phyloP scores from a whole-genome alignment of 53 echinoderm and acorn worm genomes.

The Crossaster papposus region DNA sequence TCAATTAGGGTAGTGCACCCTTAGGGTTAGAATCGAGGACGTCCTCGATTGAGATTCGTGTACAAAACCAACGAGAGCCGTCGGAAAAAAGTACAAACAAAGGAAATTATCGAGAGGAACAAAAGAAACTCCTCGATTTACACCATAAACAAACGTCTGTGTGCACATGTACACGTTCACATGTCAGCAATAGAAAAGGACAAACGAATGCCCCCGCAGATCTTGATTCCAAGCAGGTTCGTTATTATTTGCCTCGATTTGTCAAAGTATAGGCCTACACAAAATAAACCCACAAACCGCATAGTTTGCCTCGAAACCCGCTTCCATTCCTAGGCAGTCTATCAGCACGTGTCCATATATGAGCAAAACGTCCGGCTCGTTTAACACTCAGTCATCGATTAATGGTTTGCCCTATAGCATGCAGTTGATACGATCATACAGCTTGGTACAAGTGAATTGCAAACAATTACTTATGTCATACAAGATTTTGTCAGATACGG shows the following conservation, averaged over 20 bases:
- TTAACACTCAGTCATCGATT: background rate
- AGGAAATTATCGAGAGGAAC: no score
- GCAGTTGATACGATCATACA: constrained; percentile 12
- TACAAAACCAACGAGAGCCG: no score
- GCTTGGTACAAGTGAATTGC: constrained; percentile 21
- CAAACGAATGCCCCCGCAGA: background rate
- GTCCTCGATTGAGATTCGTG: no score
- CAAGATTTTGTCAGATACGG: constrained; percentile 6
- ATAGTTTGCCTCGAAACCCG: background rate
- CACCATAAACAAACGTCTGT: no score
- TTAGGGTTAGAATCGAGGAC: no score
- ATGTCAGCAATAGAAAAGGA: background rate
- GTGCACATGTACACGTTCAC: background rate
- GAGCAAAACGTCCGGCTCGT: background rate
- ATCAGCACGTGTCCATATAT: background rate
- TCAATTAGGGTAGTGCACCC: no score
- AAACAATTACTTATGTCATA: constrained; percentile 17
- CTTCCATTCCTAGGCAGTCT: background rate
- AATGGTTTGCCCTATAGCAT: background rate
- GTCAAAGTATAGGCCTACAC: background rate
- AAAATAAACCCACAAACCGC: no score
- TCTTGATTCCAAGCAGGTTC: background rate
- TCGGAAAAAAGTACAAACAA: no score
- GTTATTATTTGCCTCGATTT: background rate
- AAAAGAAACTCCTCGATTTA: no score